A percentile compares a stretch with the other conserved stretches of the same genome.
Evolutionary conservation across 2,888 invertebrate genomes (phyloP).

Genomic region (Odontocolon sp.): DNA sequence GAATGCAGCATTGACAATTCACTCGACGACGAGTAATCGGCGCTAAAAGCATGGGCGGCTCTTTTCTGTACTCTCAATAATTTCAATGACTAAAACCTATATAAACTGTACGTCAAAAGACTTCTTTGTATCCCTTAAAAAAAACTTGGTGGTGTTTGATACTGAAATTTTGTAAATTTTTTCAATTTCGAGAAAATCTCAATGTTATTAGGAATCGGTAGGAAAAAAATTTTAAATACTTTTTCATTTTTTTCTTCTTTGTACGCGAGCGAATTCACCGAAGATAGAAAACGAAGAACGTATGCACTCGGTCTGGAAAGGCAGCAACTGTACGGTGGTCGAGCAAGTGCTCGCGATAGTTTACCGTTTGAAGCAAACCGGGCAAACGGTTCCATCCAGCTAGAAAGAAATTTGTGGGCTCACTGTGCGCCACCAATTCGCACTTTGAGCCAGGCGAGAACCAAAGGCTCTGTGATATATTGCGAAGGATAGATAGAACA

Average conservation of each 20-base stretch:
- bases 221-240: too few relatives aligned
- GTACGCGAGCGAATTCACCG: too few relatives aligned
- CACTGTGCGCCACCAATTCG: neutral
- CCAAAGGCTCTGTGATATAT: constrained; percentile 10
- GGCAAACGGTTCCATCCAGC: neutral
- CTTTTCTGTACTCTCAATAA: constrained; percentile 12
- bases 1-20: constrained; percentile 13
- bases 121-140: too few relatives aligned
- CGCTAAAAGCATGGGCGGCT: constrained; percentile 28
- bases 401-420: constrained; percentile 7
- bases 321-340: neutral
- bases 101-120: neutral
- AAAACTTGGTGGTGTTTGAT: too few relatives aligned
- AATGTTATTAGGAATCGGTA: too few relatives aligned
- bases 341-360: too few relatives aligned
- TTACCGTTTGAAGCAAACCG: neutral
- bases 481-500: constrained; percentile 21
- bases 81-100: neutral
- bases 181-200: too few relatives aligned
- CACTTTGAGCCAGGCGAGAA: constrained; percentile 1
- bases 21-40: constrained; percentile 8
- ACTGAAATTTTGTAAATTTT: too few relatives aligned
- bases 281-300: neutral
- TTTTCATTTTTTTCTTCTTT: too few relatives aligned
- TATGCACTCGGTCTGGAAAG: neutral